Evolutionary conservation across 2,888 invertebrate species (phyloP), one percentile per base, ranked within the genome.

Genomic region (Entomobrya multifasciata): DNA sequence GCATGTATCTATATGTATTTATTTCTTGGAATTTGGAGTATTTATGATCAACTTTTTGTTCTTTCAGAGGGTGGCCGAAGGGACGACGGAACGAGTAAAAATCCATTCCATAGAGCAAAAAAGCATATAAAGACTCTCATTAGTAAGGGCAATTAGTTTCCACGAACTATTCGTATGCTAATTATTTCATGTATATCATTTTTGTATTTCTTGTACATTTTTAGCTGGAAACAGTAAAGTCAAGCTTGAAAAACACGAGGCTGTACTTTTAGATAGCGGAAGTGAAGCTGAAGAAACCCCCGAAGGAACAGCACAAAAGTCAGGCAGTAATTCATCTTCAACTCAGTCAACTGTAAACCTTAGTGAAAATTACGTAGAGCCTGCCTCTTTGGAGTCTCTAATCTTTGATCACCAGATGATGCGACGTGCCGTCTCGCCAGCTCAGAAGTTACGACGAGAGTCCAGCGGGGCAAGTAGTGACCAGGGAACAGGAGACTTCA

Each of bases 91-190:
- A 62, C 81, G 13, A 90, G 90, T 36, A 92, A 92, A 86, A 92
- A 92, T 88, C 93, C 93, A 17, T 92, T 93, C 90, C 92, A 92
- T 79, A 92, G 92, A 87, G 93, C 93, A 5, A 93, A 93, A 89
- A 93, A 93, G 89, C 93, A 93, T 84, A 91, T 93, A 76, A 93
- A 93, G 88, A 93, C 93, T 1, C 91, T 93, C 41, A 92, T 92
- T 76, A 92, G 92, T 92, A 89, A 89, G 90, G 83, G n/a, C n/a
- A n/a, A n/a, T n/a, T n/a, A n/a, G n/a, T n/a, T n/a, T n/a, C n/a
- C n/a, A n/a, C n/a, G n/a, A n/a, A n/a, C n/a, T n/a, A n/a, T n/a
- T n/a, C n/a, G n/a, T n/a, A n/a, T n/a, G n/a, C n/a, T n/a, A n/a
- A 15, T 6, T 6, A 17, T 57, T 57, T 57, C 13, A 57, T 57